phyloP scores from a whole-genome alignment of 1,140 invertebrate genomes.

The Periplaneta americana region DNA sequence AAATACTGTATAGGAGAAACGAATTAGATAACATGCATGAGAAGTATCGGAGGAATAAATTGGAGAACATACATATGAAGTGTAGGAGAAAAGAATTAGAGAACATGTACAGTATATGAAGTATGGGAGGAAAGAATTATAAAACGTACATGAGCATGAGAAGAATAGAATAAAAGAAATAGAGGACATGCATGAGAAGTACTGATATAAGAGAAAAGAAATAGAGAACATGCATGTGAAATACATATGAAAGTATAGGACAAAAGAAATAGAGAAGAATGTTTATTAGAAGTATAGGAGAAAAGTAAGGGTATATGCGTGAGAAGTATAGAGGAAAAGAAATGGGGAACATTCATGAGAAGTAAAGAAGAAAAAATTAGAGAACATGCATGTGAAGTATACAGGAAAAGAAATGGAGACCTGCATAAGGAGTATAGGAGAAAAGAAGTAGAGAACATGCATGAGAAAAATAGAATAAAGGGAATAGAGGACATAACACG shows the following conservation, averaged over 20 bases:
- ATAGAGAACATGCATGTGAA: background rate
- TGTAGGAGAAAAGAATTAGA: no score
- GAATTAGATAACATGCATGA: background rate
- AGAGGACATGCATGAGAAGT: background rate
- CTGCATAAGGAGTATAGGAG: background rate
- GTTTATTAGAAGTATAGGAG: no score
- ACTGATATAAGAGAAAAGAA: background rate
- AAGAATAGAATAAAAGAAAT: no score
- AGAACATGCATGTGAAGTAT: background rate
- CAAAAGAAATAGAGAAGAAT: background rate
- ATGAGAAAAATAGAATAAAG: no score
- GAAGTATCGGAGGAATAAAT: no score
- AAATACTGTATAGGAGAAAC: background rate
- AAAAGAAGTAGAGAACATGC: no score
- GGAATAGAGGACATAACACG: no score
- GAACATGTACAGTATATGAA: no score
- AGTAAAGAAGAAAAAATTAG: background rate
- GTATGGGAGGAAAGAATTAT: no score
- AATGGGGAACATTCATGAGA: background rate
- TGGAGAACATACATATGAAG: no score
- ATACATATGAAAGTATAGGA: background rate
- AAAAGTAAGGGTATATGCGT: background rate
- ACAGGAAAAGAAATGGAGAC: background rate
- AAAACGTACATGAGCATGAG: no score
- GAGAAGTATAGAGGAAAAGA: background rate